These are phyloP conservation scores for Eupithecia pulchellata DNA, from an alignment of 2,888 invertebrate genomes.

Conservation along the genomic window DNA sequence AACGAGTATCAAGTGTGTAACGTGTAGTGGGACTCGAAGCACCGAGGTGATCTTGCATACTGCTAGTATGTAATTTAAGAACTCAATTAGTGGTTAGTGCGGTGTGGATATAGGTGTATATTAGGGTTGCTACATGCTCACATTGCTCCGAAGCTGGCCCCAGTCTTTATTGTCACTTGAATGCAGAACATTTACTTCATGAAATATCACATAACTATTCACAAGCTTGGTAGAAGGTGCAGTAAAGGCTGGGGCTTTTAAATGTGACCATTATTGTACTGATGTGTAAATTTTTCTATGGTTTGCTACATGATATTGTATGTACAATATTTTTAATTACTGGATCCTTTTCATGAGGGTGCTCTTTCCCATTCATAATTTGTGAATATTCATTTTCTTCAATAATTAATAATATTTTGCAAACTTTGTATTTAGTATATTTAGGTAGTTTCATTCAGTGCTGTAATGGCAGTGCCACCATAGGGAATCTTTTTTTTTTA, in stretches of 20 bases:
- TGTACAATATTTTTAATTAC: constrained; percentile 49
- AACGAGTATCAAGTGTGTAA: constrained; percentile 73
- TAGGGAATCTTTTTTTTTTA: constrained; percentile 72
- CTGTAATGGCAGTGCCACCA: constrained; percentile 63
- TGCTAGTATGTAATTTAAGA: constrained; percentile 66
- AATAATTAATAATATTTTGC: constrained; percentile 35
- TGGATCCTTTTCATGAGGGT: constrained; percentile 40
- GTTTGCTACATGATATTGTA: constrained; percentile 76
- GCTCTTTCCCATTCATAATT: constrained; percentile 43
- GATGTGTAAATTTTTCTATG: constrained; percentile 84
- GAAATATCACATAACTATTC: constrained; percentile 26
- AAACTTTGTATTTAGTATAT: constrained; percentile 37
- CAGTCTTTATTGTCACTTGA: constrained; percentile 65
- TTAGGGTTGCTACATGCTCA: constrained; percentile 71
- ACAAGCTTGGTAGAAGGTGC: constrained; percentile 45
- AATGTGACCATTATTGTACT: constrained; percentile 73
- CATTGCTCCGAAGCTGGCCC: constrained; percentile 73
- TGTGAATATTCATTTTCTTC: constrained; percentile 56
- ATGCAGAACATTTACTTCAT: constrained; percentile 21
- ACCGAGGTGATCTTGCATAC: constrained; percentile 70
- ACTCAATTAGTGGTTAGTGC: constrained; percentile 74
- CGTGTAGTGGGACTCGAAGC: constrained; percentile 66
- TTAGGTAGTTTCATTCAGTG: constrained; percentile 57
- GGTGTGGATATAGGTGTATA: constrained; percentile 72
- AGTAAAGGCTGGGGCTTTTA: constrained; percentile 75